These are phyloP conservation scores for Campoletis sonorensis DNA, from an alignment of 1,140 invertebrate species.

Conservation along the genomic window DNA sequence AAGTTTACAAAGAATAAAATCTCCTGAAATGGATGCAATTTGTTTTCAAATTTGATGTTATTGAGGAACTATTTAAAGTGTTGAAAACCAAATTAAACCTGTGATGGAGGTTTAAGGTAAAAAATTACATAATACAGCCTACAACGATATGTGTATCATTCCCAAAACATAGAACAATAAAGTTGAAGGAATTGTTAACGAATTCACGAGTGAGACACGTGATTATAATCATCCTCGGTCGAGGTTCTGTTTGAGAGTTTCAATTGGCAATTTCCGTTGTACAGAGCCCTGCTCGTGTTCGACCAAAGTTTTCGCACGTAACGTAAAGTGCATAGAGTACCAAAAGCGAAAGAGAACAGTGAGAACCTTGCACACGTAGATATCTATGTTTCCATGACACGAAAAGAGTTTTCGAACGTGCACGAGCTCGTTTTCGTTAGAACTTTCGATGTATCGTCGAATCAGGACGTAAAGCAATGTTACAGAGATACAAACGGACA, in stretches of 20 bases:
- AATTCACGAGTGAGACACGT: slow-evolving; percentile 1
- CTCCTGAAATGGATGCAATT: neutral
- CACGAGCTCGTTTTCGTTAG: neutral
- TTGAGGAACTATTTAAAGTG: too few relatives aligned
- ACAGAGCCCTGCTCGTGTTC: neutral
- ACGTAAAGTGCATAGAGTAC: slow-evolving; percentile 6
- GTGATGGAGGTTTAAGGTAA: neutral
- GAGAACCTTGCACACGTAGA: neutral
- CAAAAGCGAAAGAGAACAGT: slow-evolving; percentile 4
- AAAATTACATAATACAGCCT: neutral
- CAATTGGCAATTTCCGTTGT: slow-evolving; percentile 34
- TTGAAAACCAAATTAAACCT: too few relatives aligned
- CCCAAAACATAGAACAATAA: neutral
- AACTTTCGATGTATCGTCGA: neutral
- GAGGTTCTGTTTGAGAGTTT: slow-evolving; percentile 13
- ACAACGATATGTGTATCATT: neutral
- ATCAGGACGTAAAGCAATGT: neutral
- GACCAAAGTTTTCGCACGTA: slow-evolving; percentile 21
- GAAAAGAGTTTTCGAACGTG: neutral
- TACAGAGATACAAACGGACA: neutral
- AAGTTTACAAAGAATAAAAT: too few relatives aligned
- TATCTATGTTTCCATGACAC: neutral
- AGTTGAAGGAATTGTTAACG: slow-evolving; percentile 1
- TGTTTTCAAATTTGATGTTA: too few relatives aligned
- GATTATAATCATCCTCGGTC: slow-evolving; percentile 21